These are phyloP conservation scores for rat (Rattus norvegicus) DNA, from an alignment of 2,113 vertebrate genomes.

Conservation along the genomic window DNA sequence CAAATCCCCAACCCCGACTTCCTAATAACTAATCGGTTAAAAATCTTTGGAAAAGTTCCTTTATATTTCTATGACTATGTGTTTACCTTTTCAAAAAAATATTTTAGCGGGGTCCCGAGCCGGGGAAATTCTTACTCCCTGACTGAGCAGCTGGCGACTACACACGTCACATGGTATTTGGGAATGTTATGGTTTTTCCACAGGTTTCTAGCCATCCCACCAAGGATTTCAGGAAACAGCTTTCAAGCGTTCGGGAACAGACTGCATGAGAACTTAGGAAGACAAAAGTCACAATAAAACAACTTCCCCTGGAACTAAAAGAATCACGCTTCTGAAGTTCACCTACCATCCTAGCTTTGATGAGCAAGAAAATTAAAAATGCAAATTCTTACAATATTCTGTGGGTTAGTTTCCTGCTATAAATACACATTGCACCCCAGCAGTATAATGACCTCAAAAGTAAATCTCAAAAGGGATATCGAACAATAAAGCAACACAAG, in stretches of 20 bases:
- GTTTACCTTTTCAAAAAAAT: slow-evolving; percentile 4
- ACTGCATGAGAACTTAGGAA: not conserved
- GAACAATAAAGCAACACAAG: not conserved
- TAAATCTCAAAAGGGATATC: not conserved
- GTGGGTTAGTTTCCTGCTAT: not conserved
- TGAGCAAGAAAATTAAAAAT: slow-evolving; percentile 44
- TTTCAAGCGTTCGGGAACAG: not conserved
- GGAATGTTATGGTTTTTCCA: not conserved
- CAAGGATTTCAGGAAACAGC: not conserved
- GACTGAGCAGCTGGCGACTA: not conserved
- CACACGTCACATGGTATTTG: not conserved
- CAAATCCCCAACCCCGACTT: too few relatives aligned
- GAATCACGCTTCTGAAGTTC: not conserved
- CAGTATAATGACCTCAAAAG: not conserved
- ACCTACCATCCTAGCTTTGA: not conserved
- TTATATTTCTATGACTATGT: not conserved
- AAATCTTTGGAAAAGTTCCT: not conserved
- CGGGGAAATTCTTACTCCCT: not conserved
- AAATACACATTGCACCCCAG: not conserved
- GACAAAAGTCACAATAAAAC: not conserved
- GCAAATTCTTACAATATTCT: not conserved
- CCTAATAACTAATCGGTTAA: not conserved
- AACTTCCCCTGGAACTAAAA: not conserved
- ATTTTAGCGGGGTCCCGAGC: not conserved
- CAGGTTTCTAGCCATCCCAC: not conserved